Evolutionary conservation across 1,140 invertebrate genomes (phyloP), one percentile per base, ranked within the genome.

Genomic region (Polypedilum pembai): DNA sequence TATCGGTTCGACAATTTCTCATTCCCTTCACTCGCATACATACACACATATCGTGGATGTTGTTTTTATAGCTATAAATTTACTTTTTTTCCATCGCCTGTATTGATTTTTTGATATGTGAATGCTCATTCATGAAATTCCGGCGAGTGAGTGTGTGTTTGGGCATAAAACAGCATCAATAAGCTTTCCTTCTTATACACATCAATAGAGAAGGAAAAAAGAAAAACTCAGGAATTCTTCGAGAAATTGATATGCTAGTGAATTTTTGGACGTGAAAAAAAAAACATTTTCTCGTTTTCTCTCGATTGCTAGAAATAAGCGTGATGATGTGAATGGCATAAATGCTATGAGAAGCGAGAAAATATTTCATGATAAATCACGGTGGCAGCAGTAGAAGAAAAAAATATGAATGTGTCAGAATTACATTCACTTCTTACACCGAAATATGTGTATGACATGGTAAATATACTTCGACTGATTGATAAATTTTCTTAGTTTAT

Each of bases 1-100:
- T 69, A 69, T 69, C 65, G 20, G 15, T 18, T 5, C 65, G 65
- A 18, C 20, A 21, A 12, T 18, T 69, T 18, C 20, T 69, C 65
- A 20, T 69, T 56, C n/a, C 45, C 3, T 69, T 69, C 65, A 69
- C 7, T 69, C 20, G 17, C 20, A 18, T 18, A 56, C 7, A 56
- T 5, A 33, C 20, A 18, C n/a, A n/a, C 45, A n/a, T 56, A n/a
- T 56, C 45, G 45, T 56, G 45, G 17, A 69, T 21, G 17, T 56
- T 56, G 10, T 69, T 69, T 69, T 69, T 69, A 69, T 69, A 20
- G 65, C 65, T 21, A 69, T 69, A 69, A 69, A 69, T 69, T 69
- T 69, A 69, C 65, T 69, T 69, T 21, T 4, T 18, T 33, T 33
- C 24, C 24, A 18, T 69, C 65, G 65, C 7, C 17, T 18, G 65